phyloP scores from a whole-genome alignment of 2,113 vertebrate species.

The Antechinus flavipes region DNA sequence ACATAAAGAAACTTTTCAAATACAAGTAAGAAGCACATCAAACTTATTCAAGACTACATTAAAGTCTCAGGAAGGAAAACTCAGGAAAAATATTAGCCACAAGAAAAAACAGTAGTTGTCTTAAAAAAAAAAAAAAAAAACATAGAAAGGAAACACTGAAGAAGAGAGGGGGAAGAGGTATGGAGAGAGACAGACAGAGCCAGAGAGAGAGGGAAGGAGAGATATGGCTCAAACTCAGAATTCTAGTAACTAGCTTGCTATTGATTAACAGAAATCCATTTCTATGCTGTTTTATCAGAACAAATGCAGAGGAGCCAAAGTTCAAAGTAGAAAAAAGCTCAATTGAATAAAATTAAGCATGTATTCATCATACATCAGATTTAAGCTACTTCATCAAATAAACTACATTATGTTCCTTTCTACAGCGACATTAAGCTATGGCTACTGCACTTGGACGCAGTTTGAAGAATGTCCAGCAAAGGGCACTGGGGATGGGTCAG shows the following conservation, averaged over 20 bases:
- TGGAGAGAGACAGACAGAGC: too few relatives aligned
- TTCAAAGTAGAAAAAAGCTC: neutral
- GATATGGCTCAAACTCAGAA: neutral
- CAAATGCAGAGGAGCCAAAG: neutral
- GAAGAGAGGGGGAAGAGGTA: neutral
- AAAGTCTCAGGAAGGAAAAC: neutral
- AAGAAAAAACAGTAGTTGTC: neutral
- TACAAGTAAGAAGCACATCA: neutral
- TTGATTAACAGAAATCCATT: neutral
- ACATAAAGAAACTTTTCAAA: neutral
- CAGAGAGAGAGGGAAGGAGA: neutral
- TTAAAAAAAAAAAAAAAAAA: neutral
- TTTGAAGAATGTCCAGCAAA: too few relatives aligned
- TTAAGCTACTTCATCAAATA: neutral
- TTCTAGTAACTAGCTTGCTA: neutral
- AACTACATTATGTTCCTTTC: too few relatives aligned
- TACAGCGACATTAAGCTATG: neutral
- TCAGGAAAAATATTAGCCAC: neutral
- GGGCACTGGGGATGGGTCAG: neutral
- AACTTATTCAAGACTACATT: neutral
- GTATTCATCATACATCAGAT: neutral
- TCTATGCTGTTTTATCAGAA: neutral
- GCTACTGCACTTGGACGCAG: too few relatives aligned
- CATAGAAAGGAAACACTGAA: neutral
- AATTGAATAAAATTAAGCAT: too few relatives aligned